Percentiles rank a stretch among this genome's conserved stretches.
Evolutionary conservation across 2,797 vertebrate species (phyloP).

Genomic region (Coilia nasus): DNA sequence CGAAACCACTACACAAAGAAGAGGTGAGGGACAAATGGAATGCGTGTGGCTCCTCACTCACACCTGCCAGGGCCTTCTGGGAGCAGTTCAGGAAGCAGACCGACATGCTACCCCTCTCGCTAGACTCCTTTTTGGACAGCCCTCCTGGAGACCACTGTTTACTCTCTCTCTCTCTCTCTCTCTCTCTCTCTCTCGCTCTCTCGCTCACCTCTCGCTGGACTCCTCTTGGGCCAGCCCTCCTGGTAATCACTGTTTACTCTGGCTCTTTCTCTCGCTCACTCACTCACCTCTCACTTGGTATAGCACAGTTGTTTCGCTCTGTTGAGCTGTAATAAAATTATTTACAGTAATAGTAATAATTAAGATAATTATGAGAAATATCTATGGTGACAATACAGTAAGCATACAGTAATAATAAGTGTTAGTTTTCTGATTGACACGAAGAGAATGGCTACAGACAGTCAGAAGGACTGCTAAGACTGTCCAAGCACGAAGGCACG

Average conservation of each 20-base stretch:
- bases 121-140: conserved; percentile 36
- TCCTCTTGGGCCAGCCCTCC: conserved; percentile 42
- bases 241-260: conserved; percentile 12
- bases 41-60: conserved; percentile 57
- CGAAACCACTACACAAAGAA: conserved; percentile 62
- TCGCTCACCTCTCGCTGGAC: conserved; percentile 62
- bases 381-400: conserved; percentile 28
- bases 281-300: conserved; percentile 67
- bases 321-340: conserved; percentile 68
- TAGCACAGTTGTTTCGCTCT: conserved; percentile 72
- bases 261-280: conserved; percentile 35
- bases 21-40: conserved; percentile 36
- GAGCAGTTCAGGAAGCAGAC: conserved; percentile 66
- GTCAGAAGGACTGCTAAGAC: conserved; percentile 33
- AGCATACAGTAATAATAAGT: conserved; percentile 64
- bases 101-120: conserved; percentile 65
- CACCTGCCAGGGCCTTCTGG: conserved; percentile 59
- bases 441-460: conserved; percentile 49
- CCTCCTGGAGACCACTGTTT: conserved; percentile 51
- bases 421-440: conserved; percentile 60
- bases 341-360: conserved; percentile 70
- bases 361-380: conserved; percentile 62
- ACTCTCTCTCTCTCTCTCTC: too few relatives aligned
- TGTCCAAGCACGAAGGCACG: conserved; percentile 55
- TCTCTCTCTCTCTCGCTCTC: too few relatives aligned